A percentile compares a stretch with the other conserved stretches of the same genome.
Conservation (phyloP, 2,113 vertebrate species). For the Reinhardtius hippoglossoides region DNA sequence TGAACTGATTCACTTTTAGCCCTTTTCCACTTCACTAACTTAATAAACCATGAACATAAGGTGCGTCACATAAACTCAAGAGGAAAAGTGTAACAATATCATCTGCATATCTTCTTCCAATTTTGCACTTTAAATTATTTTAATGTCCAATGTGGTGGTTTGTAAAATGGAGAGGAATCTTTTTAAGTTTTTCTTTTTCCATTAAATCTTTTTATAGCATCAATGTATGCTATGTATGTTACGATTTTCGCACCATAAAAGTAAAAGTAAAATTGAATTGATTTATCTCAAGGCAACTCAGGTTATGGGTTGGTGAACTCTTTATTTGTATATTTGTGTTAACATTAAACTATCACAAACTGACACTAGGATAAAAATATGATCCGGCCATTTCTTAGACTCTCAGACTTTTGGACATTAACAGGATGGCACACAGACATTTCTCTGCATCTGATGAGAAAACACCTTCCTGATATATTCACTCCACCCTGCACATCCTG, state of each 20-base stretch:
- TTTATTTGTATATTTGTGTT: too few relatives aligned
- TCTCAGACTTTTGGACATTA: not conserved
- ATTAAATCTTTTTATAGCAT: too few relatives aligned
- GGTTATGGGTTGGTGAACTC: too few relatives aligned
- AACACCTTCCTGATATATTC: not conserved
- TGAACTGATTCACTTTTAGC: not conserved
- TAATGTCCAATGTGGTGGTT: not conserved
- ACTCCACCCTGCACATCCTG: not conserved
- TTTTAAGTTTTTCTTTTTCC: too few relatives aligned
- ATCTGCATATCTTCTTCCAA: not conserved
- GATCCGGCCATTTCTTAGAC: too few relatives aligned
- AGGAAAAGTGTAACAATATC: not conserved
- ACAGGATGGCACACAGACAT: not conserved
- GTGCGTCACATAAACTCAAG: not conserved
- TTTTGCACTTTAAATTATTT: not conserved
- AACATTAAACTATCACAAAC: too few relatives aligned
- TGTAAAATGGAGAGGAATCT: not conserved
- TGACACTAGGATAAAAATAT: too few relatives aligned
- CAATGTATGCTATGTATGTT: too few relatives aligned
- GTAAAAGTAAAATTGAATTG: too few relatives aligned
- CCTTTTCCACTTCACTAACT: not conserved
- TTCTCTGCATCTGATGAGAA: not conserved
- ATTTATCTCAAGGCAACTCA: too few relatives aligned
- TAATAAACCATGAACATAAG: not conserved
- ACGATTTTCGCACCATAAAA: too few relatives aligned